A percentile compares a stretch with the other conserved stretches of the same genome.
Evolutionary conservation across 2,888 invertebrate species (phyloP).

Genomic region (Eucriotettix oculatus): DNA sequence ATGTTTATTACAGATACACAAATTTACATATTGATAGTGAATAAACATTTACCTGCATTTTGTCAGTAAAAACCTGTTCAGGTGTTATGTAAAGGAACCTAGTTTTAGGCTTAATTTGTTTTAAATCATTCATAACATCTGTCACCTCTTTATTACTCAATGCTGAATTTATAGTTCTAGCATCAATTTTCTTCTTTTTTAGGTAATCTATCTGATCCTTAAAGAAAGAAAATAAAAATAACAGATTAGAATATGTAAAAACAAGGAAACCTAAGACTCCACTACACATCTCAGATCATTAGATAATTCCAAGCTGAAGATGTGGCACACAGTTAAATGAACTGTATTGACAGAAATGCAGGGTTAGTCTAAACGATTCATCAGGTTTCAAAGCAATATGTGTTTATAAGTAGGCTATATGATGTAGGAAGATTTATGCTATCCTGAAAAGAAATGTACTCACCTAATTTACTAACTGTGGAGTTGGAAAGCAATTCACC

Average conservation of each 20-base stretch:
- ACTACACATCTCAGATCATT: too few relatives aligned
- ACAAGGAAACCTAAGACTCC: too few relatives aligned
- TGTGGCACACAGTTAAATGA: too few relatives aligned
- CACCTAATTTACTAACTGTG: too few relatives aligned
- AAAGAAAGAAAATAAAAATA: conserved; percentile 8
- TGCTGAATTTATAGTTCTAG: conserved; percentile 88
- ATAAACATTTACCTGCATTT: conserved; percentile 36
- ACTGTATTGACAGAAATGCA: too few relatives aligned
- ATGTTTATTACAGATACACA: not conserved
- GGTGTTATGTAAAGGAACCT: conserved; percentile 90
- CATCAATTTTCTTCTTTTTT: conserved; percentile 53
- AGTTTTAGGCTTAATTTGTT: conserved; percentile 52
- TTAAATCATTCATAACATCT: conserved; percentile 60
- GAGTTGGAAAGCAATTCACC: not conserved
- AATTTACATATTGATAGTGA: not conserved
- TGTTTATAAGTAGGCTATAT: too few relatives aligned
- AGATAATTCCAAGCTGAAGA: too few relatives aligned
- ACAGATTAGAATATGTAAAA: too few relatives aligned
- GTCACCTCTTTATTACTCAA: conserved; percentile 60
- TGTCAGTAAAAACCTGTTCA: conserved; percentile 76
- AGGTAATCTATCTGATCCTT: conserved; percentile 87
- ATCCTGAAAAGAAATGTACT: too few relatives aligned
- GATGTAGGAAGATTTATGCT: too few relatives aligned
- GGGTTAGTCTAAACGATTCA: too few relatives aligned
- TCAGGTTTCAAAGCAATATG: too few relatives aligned